Percentiles rank a stretch among this genome's conserved stretches.
Conservation (phyloP, 2,797 vertebrate species). For the Catamblyrhynchus diadema region DNA sequence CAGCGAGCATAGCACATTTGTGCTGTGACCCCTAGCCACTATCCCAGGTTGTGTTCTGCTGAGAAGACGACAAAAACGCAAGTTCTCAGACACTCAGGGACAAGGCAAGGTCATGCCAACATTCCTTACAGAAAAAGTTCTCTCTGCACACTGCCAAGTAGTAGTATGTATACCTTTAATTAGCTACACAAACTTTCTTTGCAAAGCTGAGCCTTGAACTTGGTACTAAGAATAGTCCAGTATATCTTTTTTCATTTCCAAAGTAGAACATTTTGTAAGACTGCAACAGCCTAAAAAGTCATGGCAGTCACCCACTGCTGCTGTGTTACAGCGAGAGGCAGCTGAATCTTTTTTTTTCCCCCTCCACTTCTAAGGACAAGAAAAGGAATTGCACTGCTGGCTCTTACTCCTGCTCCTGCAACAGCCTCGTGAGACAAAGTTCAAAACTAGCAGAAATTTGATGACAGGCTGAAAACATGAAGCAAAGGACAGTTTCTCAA, state of each 20-base stretch:
- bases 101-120: neutral
- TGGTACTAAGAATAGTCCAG: neutral
- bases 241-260: neutral
- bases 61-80: neutral
- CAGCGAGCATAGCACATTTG: neutral
- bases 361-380: neutral
- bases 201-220: neutral
- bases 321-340: neutral
- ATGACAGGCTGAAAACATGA: neutral
- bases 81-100: neutral
- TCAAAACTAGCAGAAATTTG: constrained; percentile 1
- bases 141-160: neutral
- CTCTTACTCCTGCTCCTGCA: neutral
- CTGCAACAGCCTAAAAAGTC: neutral
- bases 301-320: neutral
- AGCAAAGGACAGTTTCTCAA: neutral
- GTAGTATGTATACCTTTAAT: neutral
- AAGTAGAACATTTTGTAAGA: neutral
- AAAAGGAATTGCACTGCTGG: neutral
- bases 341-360: accelerated
- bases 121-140: neutral
- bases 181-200: neutral
- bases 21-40: neutral
- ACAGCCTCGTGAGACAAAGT: neutral
- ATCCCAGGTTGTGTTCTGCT: neutral